A percentile compares a stretch with the other conserved stretches of the same genome.
phyloP scores from a whole-genome alignment of 1,140 invertebrate species.

The Brachionus rotundiformis region DNA sequence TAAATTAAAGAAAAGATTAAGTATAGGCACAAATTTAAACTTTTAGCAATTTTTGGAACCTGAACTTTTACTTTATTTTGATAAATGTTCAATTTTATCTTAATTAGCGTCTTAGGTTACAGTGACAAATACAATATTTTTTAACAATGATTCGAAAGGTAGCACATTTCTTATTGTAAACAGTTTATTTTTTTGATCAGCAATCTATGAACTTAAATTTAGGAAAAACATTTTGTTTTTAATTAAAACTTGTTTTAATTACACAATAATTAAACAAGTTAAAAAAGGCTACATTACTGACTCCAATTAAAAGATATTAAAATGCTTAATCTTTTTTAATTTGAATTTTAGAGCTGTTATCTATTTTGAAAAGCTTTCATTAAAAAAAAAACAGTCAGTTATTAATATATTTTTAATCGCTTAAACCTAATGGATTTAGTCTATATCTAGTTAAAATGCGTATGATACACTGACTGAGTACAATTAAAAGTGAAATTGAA shows the following conservation, averaged over 20 bases:
- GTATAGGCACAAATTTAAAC: too few relatives aligned
- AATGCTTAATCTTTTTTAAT: background rate
- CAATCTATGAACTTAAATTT: background rate
- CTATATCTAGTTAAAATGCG: background rate
- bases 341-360: background rate
- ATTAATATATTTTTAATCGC: constrained; percentile 20
- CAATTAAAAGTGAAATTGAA: background rate
- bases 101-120: background rate
- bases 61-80: background rate
- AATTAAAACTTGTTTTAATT: background rate
- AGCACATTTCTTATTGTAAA: too few relatives aligned
- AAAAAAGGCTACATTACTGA: background rate
- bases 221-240: background rate
- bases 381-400: constrained; percentile 1
- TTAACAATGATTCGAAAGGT: background rate
- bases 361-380: constrained; percentile 6
- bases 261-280: background rate
- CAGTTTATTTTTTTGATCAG: too few relatives aligned
- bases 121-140: background rate
- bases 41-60: too few relatives aligned
- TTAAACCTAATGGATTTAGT: background rate
- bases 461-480: background rate
- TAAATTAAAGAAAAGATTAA: too few relatives aligned
- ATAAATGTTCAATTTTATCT: background rate
- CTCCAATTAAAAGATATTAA: background rate